Conservation (phyloP, 2,113 vertebrate species). For the Aldabrachelys gigantea region DNA sequence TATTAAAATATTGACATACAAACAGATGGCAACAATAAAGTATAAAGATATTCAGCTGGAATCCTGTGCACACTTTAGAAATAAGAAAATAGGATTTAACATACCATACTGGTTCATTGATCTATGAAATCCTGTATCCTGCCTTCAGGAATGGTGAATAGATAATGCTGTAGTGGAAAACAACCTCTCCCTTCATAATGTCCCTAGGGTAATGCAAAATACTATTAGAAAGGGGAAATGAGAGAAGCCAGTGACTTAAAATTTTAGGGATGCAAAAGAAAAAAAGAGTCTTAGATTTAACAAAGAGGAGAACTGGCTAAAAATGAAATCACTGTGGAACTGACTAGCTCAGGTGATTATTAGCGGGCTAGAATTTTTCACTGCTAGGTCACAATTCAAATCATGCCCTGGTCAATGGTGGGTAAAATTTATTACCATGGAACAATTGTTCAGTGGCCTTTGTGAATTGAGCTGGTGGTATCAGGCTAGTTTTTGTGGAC, state of each 20-base stretch:
- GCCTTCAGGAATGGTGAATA: conserved; percentile 38
- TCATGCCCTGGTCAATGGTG: not conserved
- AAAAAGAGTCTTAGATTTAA: not conserved
- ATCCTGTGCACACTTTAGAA: conserved; percentile 55
- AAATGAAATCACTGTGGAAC: not conserved
- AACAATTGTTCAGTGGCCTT: not conserved
- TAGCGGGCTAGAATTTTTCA: not conserved
- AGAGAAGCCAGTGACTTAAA: not conserved
- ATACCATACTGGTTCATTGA: conserved; percentile 43
- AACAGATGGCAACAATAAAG: conserved; percentile 63
- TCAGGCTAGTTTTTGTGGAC: not conserved
- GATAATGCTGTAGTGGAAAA: conserved; percentile 50
- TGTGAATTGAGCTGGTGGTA: not conserved
- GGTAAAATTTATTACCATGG: conserved; percentile 39
- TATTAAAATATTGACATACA: conserved; percentile 60
- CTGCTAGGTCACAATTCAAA: conserved; percentile 24
- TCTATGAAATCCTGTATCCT: conserved; percentile 58
- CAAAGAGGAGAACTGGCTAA: not conserved
- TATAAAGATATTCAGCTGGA: conserved; percentile 66
- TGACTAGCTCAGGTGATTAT: not conserved
- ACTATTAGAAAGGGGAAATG: not conserved
- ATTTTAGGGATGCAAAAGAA: not conserved
- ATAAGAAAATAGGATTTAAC: conserved; percentile 65
- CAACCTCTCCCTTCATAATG: not conserved
- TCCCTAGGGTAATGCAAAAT: not conserved